Evolutionary conservation across 2,888 invertebrate genomes (phyloP), one percentile per base, ranked within the genome.

Genomic region (Tetropium fuscum): DNA sequence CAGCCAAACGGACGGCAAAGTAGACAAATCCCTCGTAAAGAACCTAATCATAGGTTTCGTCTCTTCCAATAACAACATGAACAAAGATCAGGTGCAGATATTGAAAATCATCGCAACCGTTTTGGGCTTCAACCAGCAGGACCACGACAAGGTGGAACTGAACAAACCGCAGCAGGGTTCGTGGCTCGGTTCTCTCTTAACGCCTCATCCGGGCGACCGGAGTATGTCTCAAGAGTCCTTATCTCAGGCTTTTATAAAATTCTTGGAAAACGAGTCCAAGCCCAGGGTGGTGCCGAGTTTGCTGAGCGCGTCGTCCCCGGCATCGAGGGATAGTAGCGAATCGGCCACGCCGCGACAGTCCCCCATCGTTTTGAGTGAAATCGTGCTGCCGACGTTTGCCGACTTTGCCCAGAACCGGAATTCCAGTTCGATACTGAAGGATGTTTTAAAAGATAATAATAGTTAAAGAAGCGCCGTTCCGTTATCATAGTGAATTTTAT

Each of bases 31-130:
- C 73, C 86, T 96, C 30, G 87, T 98, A 58, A 96, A 96, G 81
- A 98, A 97, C 81, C 84, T 98, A 41, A 83, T 98, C 19, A 87
- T 98, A 66, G 97, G 97, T 59, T 97, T 92, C 75, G 87, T 95
- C 57, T 83, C 89, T 10, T 89, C 93, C 0, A 82, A 83, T 2
- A 80, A 80, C 1, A 81, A 83, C 1, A 73, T 81, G 36, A 86
- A 85, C 69, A 86, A 84, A 83, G 86, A 76, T 75, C 85, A 94
- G 78, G 85, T 86, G 3, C 95, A 97, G 81, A 94, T 96, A 16
- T 84, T 98, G n/a, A 87, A 92, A 60, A 89, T 98, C 38, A 89
- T 98, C 47, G 93, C 95, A 0, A 93, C 94, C 0, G 92, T 98
- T 6, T 84, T 98, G 19, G 93, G 94, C 81, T 95, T 97, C 79